Evolutionary conservation across 1,140 invertebrate genomes (phyloP), one percentile per base, ranked within the genome.

Genomic region (Heterodera carotae): DNA sequence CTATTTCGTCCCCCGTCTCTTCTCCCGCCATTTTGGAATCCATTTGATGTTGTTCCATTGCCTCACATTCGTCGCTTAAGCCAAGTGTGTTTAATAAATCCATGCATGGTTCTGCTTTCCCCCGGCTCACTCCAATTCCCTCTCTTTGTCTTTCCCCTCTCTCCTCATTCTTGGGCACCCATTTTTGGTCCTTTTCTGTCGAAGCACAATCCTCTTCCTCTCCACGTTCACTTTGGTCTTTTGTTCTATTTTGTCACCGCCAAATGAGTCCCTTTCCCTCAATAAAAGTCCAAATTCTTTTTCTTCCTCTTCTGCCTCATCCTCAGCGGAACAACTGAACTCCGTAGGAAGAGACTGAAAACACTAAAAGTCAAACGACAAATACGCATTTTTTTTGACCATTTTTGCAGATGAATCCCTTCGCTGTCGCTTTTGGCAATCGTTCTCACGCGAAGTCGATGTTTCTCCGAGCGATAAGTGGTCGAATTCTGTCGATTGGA

Each of bases 311-410:
- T n/a, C 59, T 22, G 7, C 59, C 59, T 66, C 62, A 25, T 22
- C 29, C 10, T 66, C 62, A 15, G 12, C 62, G 62, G 62, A 66
- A 34, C 62, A 66, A 25, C 62, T 66, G 10, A 66, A 22, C 27
- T 66, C 62, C 8, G 62, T 66, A 6, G 62, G 62, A 29, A 29
- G 62, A 29, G 62, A 66, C 62, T 66, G 62, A 29, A 66, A 66
- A 22, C 36, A 43, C 12, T 43, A 43, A 43, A 43, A 43, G 6
- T 8, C 39, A 43, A 6, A 53, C 15, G 12, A 12, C 39, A 8
- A 15, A 22, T 18, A 53, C 18, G 15, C 48, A 12, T 53, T 22
- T 53, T 53, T 5, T 15, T 18, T 8, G 39, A 53, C 48, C 48
- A 53, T 53, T 53, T 53, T 53, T 15, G 48, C 48, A 5, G 48